phyloP scores from a whole-genome alignment of 2,888 invertebrate species.

The Eilema caniola region DNA sequence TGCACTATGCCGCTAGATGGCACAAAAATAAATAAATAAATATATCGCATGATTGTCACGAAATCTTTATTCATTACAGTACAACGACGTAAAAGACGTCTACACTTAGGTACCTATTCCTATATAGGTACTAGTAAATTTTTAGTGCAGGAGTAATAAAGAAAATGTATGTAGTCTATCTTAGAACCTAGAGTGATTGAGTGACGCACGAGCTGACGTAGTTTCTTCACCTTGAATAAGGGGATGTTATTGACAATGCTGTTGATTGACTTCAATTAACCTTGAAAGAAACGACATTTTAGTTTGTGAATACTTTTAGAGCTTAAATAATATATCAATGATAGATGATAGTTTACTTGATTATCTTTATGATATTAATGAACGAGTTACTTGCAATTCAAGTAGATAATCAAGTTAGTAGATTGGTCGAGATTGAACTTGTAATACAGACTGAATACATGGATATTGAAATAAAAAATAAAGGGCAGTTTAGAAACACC shows the following conservation, averaged over 20 bases:
- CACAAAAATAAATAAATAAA: too few species aligned
- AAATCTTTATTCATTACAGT: too few species aligned
- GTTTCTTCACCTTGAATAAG: slow-evolving; percentile 27
- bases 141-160: background rate
- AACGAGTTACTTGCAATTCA: too few species aligned
- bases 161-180: background rate
- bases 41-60: too few species aligned
- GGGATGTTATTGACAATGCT: slow-evolving; percentile 28
- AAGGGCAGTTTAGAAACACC: background rate
- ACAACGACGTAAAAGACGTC: too few species aligned
- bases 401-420: too few species aligned
- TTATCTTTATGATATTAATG: background rate
- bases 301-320: background rate
- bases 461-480: background rate
- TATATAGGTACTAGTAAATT: background rate
- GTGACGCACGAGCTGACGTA: slow-evolving; percentile 30
- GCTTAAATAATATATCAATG: background rate
- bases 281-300: background rate
- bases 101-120: too few species aligned
- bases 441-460: too few species aligned
- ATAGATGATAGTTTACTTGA: background rate
- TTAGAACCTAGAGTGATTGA: background rate
- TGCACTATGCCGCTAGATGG: too few species aligned
- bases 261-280: slow-evolving; percentile 20
- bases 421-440: too few species aligned